Conservation (phyloP, 2,113 vertebrate genomes). For the Ceyx margarethae region DNA sequence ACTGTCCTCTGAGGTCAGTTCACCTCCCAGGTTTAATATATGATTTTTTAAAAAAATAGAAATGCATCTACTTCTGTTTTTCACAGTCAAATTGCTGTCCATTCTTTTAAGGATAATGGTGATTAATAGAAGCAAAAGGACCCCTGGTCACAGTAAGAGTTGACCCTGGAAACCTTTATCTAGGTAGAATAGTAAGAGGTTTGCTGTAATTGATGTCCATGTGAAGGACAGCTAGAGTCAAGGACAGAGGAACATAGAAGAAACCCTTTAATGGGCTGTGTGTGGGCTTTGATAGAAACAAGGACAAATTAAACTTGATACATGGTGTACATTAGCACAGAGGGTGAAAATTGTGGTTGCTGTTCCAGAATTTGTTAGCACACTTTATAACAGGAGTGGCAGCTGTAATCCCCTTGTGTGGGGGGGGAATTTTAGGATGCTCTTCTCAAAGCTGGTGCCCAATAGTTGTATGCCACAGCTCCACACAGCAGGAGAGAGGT, state of each 20-base stretch:
- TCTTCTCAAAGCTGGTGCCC: accelerated
- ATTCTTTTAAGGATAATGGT: background rate
- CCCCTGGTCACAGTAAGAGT: background rate
- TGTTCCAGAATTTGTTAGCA: background rate
- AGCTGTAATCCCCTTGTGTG: background rate
- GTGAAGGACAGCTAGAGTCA: background rate
- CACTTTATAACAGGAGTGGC: background rate
- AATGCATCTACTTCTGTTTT: background rate
- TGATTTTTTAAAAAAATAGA: background rate
- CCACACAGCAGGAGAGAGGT: background rate
- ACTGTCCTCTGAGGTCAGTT: background rate
- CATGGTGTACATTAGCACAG: background rate
- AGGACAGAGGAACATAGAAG: background rate
- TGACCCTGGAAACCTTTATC: background rate
- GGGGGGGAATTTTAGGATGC: background rate
- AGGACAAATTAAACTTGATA: background rate
- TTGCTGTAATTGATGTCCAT: background rate
- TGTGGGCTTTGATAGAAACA: background rate
- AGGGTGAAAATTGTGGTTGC: background rate
- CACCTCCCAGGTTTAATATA: background rate
- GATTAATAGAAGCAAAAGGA: background rate
- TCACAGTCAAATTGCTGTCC: background rate
- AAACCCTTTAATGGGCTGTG: background rate
- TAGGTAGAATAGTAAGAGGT: background rate
- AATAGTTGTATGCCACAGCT: accelerated